These are phyloP conservation scores for Drosophila aff. DNA, from an alignment of 1,140 invertebrate genomes.

Conservation along the genomic window DNA sequence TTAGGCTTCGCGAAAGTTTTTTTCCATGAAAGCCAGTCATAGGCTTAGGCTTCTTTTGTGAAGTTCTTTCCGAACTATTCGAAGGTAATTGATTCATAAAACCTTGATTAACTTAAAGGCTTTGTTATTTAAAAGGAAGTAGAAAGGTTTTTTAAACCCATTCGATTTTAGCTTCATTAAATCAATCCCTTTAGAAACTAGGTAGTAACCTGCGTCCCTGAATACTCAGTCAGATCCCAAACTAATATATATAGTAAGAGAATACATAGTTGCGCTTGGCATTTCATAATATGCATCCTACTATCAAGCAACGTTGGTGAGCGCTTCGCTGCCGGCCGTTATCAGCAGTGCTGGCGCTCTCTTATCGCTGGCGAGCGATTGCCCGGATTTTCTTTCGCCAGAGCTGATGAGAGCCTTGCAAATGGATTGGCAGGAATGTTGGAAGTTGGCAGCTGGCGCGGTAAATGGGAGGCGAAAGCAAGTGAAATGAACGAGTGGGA, in stretches of 20 bases:
- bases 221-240: background rate
- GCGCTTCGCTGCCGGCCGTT: slow-evolving; percentile 7
- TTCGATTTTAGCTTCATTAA: background rate
- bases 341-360: slow-evolving; percentile 13
- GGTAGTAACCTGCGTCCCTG: background rate
- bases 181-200: background rate
- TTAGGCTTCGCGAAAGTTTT: background rate
- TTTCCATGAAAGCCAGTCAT: background rate
- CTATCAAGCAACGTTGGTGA: slow-evolving; percentile 13
- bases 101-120: background rate
- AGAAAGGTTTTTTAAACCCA: background rate
- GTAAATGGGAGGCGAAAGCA: background rate
- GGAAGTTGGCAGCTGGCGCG: slow-evolving; percentile 39
- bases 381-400: slow-evolving; percentile 33
- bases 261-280: background rate
- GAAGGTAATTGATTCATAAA: background rate
- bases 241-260: background rate
- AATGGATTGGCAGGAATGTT: slow-evolving; percentile 33
- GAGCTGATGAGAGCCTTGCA: slow-evolving; percentile 23
- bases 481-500: slow-evolving; percentile 7
- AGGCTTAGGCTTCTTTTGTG: too few species aligned
- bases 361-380: slow-evolving; percentile 33
- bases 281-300: slow-evolving; percentile 9
- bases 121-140: background rate
- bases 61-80: background rate